Conservation (phyloP, 2,113 vertebrate species). For the Tympanuchus pallidicinctus region DNA sequence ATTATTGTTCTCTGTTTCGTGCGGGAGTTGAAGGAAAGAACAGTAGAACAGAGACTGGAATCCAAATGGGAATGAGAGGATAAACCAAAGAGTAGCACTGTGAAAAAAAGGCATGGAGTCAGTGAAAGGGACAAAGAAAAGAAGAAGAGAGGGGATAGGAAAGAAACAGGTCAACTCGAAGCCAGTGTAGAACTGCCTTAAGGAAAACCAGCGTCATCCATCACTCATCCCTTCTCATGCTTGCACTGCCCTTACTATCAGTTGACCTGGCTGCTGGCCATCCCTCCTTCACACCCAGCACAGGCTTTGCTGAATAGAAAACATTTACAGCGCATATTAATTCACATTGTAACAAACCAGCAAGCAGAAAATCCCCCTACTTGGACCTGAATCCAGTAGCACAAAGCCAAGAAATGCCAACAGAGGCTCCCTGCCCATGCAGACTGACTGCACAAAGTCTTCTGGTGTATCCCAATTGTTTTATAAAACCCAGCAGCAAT, state of each 20-base stretch:
- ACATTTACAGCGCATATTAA: background rate
- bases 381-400: background rate
- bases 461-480: background rate
- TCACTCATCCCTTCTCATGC: background rate
- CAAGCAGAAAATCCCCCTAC: background rate
- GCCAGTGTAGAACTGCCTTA: background rate
- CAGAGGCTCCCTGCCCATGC: fast-evolving
- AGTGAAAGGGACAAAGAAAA: background rate
- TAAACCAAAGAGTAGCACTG: background rate
- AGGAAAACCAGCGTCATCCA: background rate
- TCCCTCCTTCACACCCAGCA: background rate
- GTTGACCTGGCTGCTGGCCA: background rate
- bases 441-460: background rate
- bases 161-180: background rate
- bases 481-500: background rate
- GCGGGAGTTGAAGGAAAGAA: background rate
- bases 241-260: background rate
- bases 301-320: background rate
- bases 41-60: background rate
- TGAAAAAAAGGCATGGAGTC: background rate
- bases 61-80: background rate
- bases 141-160: background rate
- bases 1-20: background rate
- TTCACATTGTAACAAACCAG: background rate
- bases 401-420: background rate